Percentiles rank a stretch among this genome's conserved stretches.
Conservation (phyloP, 2,888 invertebrate species). For the Hydrotaea cyrtoneurina region DNA sequence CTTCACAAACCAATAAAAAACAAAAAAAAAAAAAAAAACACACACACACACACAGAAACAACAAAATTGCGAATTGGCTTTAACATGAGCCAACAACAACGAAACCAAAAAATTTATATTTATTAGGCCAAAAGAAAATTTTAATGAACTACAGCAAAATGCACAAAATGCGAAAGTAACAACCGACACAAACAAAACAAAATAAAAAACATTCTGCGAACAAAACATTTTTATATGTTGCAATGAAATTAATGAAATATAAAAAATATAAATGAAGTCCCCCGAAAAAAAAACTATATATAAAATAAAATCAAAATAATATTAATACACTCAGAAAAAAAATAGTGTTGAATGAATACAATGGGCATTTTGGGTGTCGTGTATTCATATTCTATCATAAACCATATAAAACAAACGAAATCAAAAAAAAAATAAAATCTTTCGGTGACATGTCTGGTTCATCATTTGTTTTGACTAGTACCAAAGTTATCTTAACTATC, state of each 20-base stretch:
- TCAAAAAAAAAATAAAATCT: no score
- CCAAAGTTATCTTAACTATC: no score
- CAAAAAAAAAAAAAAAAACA: slow-evolving; percentile 52
- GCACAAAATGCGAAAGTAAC: slow-evolving; percentile 67
- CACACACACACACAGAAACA: no score
- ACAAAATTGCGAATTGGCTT: slow-evolving; percentile 44
- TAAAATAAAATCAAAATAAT: slow-evolving; percentile 65
- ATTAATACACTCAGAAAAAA: slow-evolving; percentile 61
- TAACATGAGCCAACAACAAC: slow-evolving; percentile 28
- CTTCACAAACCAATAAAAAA: slow-evolving; percentile 38
- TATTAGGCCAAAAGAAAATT: slow-evolving; percentile 79
- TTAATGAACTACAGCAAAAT: slow-evolving; percentile 76
- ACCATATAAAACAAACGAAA: no score
- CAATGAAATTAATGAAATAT: slow-evolving; percentile 66
- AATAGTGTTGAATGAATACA: neutral
- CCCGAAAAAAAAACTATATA: slow-evolving; percentile 69
- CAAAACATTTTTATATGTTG: slow-evolving; percentile 61
- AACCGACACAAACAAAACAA: slow-evolving; percentile 59
- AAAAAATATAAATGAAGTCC: slow-evolving; percentile 60
- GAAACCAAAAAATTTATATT: slow-evolving; percentile 73
- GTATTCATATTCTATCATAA: no score
- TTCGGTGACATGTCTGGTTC: no score
- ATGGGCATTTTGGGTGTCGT: neutral
- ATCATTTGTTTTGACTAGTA: no score
- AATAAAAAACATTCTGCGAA: slow-evolving; percentile 54